Base-by-base conservation (phyloP, 2,888 invertebrate species). In the Drosophila neotestacea region DNA sequence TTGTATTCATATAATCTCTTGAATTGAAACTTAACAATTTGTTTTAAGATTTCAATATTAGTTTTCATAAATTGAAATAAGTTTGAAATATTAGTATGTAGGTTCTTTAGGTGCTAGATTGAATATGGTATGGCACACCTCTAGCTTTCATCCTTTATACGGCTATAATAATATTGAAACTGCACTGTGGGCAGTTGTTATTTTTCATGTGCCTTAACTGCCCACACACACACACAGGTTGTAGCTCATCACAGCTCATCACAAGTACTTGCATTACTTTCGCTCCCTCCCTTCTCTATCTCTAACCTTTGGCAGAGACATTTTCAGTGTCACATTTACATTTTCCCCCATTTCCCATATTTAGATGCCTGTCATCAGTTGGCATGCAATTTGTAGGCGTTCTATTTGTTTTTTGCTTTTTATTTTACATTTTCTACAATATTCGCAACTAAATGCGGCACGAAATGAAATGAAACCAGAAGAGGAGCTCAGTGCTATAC, bases 311-410 rank as follows among this genome's bases (percentile, higher is more conserved):
- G 38, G 36, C 0, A n/a, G 39, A 28, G 54, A 30, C 61, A 48
- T 50, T 72, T 77, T 77, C 59, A 73, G 67, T 72, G 73, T 60
- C 67, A 41, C 39, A 74, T 72, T 72, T 50, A 36, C 42, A 27
- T 51, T 34, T 9, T 6, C n/a, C 10, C 11, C 6, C 16, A 7
- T 7, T 28, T 16, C 6, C 22, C 22, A 22, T 22, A 22, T 22
- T 3, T 22, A 13, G 44, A 30, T 66, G 46, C 32, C 48, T 48
- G 58, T 47, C 59, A 74, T 56, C 46, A 50, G 27, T 46, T 68
- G 47, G 41, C 68, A 63, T 60, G 75, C 69, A 38, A 74, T 73
- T 74, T 69, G 60, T 69, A 47, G 68, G 73, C 73, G 59, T 67
- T 62, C 42, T 55, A 44, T 32, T 48, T 34, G 6, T 42, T 42